A percentile compares a stretch with the other conserved stretches of the same genome.
Evolutionary conservation across 2,888 invertebrate species (phyloP).

Genomic region (Chrysolina oricalcia): DNA sequence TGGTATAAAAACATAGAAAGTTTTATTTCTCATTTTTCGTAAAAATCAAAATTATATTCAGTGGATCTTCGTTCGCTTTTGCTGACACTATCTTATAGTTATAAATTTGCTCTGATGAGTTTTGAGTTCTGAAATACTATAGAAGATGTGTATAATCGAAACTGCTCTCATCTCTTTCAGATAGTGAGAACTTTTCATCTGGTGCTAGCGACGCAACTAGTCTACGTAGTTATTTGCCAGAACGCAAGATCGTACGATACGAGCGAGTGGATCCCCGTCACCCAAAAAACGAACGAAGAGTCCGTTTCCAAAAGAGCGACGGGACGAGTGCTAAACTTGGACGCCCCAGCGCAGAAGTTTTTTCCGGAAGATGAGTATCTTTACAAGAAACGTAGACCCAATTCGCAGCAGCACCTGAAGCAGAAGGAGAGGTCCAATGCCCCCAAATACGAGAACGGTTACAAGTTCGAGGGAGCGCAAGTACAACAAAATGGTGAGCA

Average conservation of each 20-base stretch:
- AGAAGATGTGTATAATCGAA: too few species aligned
- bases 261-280: constrained; percentile 76
- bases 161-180: constrained; percentile 41
- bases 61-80: too few species aligned
- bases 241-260: constrained; percentile 63
- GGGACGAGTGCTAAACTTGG: constrained; percentile 67
- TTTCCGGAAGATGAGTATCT: constrained; percentile 62
- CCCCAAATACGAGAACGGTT: constrained; percentile 50
- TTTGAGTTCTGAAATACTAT: too few species aligned
- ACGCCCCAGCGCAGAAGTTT: constrained; percentile 60
- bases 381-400: constrained; percentile 60
- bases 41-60: too few species aligned
- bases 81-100: too few species aligned
- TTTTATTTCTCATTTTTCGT: too few species aligned
- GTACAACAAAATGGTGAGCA: constrained; percentile 52
- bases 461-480: constrained; percentile 63
- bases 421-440: constrained; percentile 40
- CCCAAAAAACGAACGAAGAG: constrained; percentile 54
- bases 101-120: too few species aligned
- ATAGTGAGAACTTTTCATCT: constrained; percentile 49
- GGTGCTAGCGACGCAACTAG: constrained; percentile 45
- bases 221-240: constrained; percentile 42
- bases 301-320: constrained; percentile 63
- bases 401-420: constrained; percentile 62
- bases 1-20: too few species aligned